phyloP scores from a whole-genome alignment of 2,113 vertebrate species.

The Mystacornis crossleyi region DNA sequence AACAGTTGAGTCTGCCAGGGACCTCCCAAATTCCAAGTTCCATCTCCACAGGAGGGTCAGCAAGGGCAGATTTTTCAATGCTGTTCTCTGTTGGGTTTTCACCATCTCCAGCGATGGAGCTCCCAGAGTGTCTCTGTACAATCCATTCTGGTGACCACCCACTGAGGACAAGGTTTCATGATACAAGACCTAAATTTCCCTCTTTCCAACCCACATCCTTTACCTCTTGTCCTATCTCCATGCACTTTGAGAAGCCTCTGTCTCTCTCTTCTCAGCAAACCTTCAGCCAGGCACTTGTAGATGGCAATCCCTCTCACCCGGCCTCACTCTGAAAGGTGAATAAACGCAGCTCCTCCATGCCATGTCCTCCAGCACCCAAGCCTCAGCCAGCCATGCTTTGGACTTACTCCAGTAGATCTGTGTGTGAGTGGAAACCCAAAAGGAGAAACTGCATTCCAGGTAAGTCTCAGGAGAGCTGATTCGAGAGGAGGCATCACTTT shows the following conservation, averaged over 20 bases:
- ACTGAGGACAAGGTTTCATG: neutral
- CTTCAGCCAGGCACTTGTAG: neutral
- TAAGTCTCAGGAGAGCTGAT: neutral
- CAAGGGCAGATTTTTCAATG: neutral
- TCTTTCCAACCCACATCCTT: neutral
- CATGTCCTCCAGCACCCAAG: neutral
- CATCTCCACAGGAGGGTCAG: neutral
- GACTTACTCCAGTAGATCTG: neutral
- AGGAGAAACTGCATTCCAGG: neutral
- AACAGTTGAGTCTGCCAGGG: neutral
- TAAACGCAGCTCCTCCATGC: neutral
- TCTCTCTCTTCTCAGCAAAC: neutral
- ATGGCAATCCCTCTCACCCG: neutral
- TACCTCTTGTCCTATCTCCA: neutral
- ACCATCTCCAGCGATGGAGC: accelerated
- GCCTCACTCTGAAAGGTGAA: neutral
- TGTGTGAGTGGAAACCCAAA: neutral
- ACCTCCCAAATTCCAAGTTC: neutral
- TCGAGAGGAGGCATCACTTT: neutral
- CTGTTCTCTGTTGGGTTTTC: accelerated
- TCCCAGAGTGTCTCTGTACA: neutral
- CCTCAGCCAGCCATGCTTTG: neutral
- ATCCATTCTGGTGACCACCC: neutral
- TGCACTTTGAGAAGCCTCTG: neutral
- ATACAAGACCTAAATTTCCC: neutral